Evolutionary conservation across 2,797 vertebrate species (phyloP).

Genomic region (Tragopan temminckii): DNA sequence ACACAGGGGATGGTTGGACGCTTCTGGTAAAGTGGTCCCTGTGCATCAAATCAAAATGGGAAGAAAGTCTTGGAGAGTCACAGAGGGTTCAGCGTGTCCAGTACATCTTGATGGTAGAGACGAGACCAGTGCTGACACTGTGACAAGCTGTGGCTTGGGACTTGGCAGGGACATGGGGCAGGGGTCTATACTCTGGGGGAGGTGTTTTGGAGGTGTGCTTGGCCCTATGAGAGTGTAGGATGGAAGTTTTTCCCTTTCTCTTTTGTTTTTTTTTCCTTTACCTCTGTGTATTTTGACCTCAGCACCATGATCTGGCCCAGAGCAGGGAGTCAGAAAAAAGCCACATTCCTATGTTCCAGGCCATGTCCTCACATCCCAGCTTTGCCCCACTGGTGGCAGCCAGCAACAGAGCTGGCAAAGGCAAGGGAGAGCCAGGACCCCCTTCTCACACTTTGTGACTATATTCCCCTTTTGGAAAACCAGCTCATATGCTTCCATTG

Average conservation of each 20-base stretch:
- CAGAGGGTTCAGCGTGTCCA: background rate
- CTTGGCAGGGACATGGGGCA: background rate
- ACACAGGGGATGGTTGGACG: background rate
- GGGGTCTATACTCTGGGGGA: background rate
- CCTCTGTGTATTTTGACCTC: background rate
- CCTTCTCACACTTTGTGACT: background rate
- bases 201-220: background rate
- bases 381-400: background rate
- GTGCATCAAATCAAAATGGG: fast-evolving
- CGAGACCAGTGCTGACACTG: background rate
- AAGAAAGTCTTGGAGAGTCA: background rate
- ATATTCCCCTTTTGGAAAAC: background rate
- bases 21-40: background rate
- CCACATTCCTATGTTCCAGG: background rate
- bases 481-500: background rate
- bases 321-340: background rate
- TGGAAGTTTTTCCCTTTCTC: background rate
- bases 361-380: background rate
- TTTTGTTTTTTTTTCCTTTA: background rate
- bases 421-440: background rate
- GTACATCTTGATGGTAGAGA: background rate
- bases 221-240: background rate
- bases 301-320: background rate
- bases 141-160: background rate
- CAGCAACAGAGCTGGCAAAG: background rate